phyloP scores from a whole-genome alignment of 2,797 vertebrate species.

The Melanotaenia trifasciata region DNA sequence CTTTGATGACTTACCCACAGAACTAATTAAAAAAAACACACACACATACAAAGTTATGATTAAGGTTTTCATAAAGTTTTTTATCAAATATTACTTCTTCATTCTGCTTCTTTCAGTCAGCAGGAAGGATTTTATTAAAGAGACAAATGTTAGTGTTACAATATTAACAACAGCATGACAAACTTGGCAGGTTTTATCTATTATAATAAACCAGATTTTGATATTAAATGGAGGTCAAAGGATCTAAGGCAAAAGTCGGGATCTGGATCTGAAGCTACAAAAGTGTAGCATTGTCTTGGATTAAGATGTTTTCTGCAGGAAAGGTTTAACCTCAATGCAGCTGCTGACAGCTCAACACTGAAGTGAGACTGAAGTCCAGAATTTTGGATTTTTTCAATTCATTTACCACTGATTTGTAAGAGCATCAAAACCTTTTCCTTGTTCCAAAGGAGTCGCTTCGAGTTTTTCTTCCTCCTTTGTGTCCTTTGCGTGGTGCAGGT shows the following conservation, averaged over 20 bases:
- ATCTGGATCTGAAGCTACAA: neutral
- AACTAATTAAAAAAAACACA: neutral
- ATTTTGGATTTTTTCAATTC: neutral
- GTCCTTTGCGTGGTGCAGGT: neutral
- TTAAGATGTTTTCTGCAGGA: neutral
- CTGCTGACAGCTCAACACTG: neutral
- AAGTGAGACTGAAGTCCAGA: conserved; percentile 2
- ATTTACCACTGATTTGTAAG: conserved; percentile 1
- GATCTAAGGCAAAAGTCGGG: neutral
- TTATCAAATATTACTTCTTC: neutral
- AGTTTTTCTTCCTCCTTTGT: conserved; percentile 16
- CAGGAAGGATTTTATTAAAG: neutral
- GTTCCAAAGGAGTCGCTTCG: conserved; percentile 1
- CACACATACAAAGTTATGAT: conserved; percentile 10
- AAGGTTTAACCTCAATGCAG: neutral
- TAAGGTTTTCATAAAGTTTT: conserved; percentile 12
- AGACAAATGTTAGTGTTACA: neutral
- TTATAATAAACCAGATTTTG: neutral
- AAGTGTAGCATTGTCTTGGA: neutral
- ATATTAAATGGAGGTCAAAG: neutral
- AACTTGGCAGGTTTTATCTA: neutral
- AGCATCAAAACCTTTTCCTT: neutral
- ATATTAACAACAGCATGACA: neutral
- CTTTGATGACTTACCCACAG: neutral
- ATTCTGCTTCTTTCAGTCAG: neutral